A percentile compares a stretch with the other conserved stretches of the same genome.
Conservation (phyloP, 2,113 vertebrate genomes). For the Notothenia coriiceps region DNA sequence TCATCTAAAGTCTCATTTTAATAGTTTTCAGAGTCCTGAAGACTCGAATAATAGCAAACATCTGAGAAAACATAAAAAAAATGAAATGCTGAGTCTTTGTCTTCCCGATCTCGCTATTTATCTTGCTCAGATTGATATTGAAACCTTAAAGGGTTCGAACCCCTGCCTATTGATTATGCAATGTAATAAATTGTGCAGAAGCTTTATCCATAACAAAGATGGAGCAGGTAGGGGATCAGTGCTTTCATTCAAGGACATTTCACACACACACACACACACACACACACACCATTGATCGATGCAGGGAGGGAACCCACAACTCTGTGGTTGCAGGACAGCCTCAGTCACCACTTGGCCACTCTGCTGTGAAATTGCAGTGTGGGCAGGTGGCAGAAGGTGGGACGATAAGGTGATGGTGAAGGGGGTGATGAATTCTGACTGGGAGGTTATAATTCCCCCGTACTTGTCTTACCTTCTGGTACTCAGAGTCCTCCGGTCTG, state of each 20-base stretch:
- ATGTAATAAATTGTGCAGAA: slow-evolving; percentile 6
- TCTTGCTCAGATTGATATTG: not conserved
- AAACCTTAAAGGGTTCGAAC: not conserved
- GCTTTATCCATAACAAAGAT: slow-evolving; percentile 3
- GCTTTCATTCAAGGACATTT: slow-evolving; percentile 29
- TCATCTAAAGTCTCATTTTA: not conserved
- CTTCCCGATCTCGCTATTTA: not conserved
- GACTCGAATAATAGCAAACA: not conserved
- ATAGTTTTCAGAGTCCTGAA: too few species aligned
- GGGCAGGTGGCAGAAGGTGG: slow-evolving; percentile 41
- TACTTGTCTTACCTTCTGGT: slow-evolving; percentile 90
- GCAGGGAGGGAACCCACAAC: slow-evolving; percentile 42
- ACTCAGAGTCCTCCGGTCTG: slow-evolving; percentile 91
- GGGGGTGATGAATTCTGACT: slow-evolving; percentile 51
- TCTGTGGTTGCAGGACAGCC: slow-evolving; percentile 41
- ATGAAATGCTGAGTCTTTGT: not conserved
- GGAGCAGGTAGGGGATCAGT: slow-evolving; percentile 6
- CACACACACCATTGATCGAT: slow-evolving; percentile 33
- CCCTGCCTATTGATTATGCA: not conserved
- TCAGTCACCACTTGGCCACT: slow-evolving; percentile 50
- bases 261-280: slow-evolving; percentile 3
- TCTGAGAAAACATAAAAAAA: not conserved
- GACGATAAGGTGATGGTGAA: slow-evolving; percentile 41
- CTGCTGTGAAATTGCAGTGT: slow-evolving; percentile 58
- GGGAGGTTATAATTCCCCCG: slow-evolving; percentile 29